Evolutionary conservation across 2,797 vertebrate species (phyloP), one percentile per base, ranked within the genome.

Genomic region (Sarcophilus harrisii): DNA sequence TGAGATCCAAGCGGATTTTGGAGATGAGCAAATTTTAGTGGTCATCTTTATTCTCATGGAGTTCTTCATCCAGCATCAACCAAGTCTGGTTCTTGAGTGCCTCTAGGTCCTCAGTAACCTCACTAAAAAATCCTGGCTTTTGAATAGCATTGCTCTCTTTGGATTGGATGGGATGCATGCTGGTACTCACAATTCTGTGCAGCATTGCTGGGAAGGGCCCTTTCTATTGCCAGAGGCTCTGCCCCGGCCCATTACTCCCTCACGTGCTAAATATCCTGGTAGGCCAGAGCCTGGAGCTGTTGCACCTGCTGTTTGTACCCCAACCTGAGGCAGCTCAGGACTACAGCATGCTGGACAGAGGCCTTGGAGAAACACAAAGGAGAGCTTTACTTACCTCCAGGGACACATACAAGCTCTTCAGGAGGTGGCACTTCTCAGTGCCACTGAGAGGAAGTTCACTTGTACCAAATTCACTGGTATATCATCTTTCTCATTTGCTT

Each of bases 101-200:
- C 98, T 99, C 66, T 99, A 99, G 99, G 99, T 99, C 92, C 99
- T 99, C 95, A 99, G 99, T 98, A 99, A 99, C 98, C 99, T 99
- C 96, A 99, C 99, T 27, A 99, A 96, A 12, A 10, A 52, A 90
- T 54, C 27, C 9, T 4, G 30, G 30, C 91, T 30, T 38, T 32
- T 92, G 3, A 18, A 99, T 99, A 0, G 97, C 99, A 92, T 94
- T 99, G 97, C 97, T 99, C 92, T 98, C 98, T 57, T 98, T 99
- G 93, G 99, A 99, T 95, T 4, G 5, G 24, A 18, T 58, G 58
- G 58, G 27, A 24, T 10, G 58, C 28, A 59, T 59, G 14, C 97
- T 99, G 99, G 99, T 99, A 60, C 98, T 99, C 93, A 99, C 99
- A 5, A 98, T 99, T 97, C 97, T 99, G 94, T 99, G 99, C 97